Evolutionary conservation across 2,113 vertebrate species (phyloP).

Genomic region (Okapia johnstoni): DNA sequence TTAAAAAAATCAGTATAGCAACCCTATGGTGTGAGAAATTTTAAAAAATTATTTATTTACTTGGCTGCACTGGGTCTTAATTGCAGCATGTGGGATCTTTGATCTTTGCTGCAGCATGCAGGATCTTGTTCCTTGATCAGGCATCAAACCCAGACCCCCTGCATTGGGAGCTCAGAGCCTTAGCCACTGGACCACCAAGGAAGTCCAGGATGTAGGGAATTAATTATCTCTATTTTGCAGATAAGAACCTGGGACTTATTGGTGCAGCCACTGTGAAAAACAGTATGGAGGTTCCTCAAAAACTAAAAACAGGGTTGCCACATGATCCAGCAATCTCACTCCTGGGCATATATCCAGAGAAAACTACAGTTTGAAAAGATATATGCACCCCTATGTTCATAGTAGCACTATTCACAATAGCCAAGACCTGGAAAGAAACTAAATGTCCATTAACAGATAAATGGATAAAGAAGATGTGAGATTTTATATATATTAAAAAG

Average conservation of each 20-base stretch:
- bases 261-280: not conserved
- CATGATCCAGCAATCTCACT: not conserved
- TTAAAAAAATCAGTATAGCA: not conserved
- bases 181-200: not conserved
- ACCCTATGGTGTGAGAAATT: not conserved
- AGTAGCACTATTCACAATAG: not conserved
- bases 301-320: not conserved
- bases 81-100: not conserved
- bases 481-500: not conserved
- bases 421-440: not conserved
- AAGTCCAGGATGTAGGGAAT: not conserved
- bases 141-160: not conserved
- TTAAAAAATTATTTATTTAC: not conserved
- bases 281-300: not conserved
- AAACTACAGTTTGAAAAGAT: not conserved
- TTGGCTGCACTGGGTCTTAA: not conserved
- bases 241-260: not conserved
- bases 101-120: not conserved
- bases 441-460: not conserved
- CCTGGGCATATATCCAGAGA: not conserved
- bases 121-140: not conserved
- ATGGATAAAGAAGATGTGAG: not conserved
- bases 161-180: not conserved
- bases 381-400: not conserved
- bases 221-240: not conserved